Evolutionary conservation across 2,888 invertebrate species (phyloP), one percentile per base, ranked within the genome.

Genomic region (Andrena camellia): DNA sequence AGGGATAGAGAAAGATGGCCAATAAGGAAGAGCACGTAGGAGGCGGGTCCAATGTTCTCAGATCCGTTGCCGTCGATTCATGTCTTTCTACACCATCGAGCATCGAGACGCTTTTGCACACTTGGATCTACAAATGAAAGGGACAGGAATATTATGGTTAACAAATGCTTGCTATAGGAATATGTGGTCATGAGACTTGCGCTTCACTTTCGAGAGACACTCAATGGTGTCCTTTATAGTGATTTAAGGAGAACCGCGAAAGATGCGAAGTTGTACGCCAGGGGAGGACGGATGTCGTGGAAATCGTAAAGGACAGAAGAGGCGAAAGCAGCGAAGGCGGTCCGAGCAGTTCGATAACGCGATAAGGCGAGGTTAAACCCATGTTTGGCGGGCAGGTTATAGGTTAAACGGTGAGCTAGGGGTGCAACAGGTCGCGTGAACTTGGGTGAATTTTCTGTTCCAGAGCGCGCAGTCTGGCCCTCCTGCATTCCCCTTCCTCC

Each of bases 341-440:
- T 85, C 86, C 87, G 89, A 90, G 91, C 87, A 87, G 91, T 91
- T 92, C 93, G 93, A 93, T 94, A 93, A 93, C 93, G 93, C 92
- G 94, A 94, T 94, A 94, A 94, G 93, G 92, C 93, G 91, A 93
- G 93, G 94, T 93, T 94, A 94, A 94, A 93, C 91, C 92, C 92
- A 92, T 94, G 93, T 94, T 94, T 94, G 94, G 92, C 91, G 93
- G 92, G 92, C 92, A 93, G 94, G 93, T 93, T 93, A 93, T 93
- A 93, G 93, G 94, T 94, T 94, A 94, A 94, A 94, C 93, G 93
- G 91, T 92, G 92, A 92, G 92, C 92, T 92, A 93, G 92, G 93
- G 93, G 94, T 93, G 94, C 94, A 94, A 94, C 94, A 94, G 94
- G 94, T 94, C 94, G 93, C 93, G 94, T 93, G 94, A 93, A 93